Evolutionary conservation across 2,797 vertebrate species (phyloP).

Genomic region (Danio jaintianensis): DNA sequence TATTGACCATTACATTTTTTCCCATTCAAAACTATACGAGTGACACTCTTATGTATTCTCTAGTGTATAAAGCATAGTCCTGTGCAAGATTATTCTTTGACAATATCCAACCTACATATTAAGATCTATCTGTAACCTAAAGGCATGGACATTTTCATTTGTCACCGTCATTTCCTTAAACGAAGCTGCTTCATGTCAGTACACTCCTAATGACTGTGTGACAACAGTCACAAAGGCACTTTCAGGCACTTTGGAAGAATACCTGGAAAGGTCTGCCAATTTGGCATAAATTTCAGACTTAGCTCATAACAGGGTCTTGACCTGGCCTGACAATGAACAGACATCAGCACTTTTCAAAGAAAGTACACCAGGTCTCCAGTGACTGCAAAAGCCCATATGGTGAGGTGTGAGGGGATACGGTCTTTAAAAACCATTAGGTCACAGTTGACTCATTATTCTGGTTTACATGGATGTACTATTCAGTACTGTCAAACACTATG

Average conservation of each 20-base stretch:
- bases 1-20: too few species aligned
- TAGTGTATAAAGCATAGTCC: too few species aligned
- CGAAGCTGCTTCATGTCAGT: too few species aligned
- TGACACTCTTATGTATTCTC: too few species aligned
- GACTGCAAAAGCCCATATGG: constrained; percentile 61
- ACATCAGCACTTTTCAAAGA: constrained; percentile 33
- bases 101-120: too few species aligned
- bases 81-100: too few species aligned
- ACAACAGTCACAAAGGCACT: too few species aligned
- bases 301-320: constrained; percentile 29
- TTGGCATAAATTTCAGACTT: constrained; percentile 20
- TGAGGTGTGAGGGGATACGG: constrained; percentile 56
- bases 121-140: too few species aligned
- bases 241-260: constrained; percentile 29
- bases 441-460: constrained; percentile 53
- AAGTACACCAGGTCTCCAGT: constrained; percentile 42
- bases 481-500: constrained; percentile 46
- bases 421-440: constrained; percentile 67
- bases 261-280: constrained; percentile 9
- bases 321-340: constrained; percentile 47
- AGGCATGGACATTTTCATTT: too few species aligned
- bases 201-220: too few species aligned
- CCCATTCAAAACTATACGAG: too few species aligned
- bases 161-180: too few species aligned
- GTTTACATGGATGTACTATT: constrained; percentile 44